Base-by-base conservation (phyloP, 1,140 invertebrate genomes). In the Ips typographus region DNA sequence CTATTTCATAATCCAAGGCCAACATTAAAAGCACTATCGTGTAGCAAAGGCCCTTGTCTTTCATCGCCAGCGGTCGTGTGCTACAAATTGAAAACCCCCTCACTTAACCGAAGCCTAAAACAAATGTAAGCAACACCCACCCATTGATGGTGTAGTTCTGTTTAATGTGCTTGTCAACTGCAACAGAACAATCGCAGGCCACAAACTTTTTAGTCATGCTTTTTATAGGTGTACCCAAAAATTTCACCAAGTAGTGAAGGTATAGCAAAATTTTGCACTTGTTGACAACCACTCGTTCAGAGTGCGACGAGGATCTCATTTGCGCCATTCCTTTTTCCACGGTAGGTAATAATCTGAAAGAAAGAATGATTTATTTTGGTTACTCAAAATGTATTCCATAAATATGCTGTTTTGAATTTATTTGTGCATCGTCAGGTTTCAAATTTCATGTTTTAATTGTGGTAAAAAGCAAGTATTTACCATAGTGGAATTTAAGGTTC, bases 31-130 rank as follows among this genome's bases (percentile, higher is more conserved):
- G 69, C 41, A 86, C 80, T 40, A 86, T 73, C 39, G 80, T 82
- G 51, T 84, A 83, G 37, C 82, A 75, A 2, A 84, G 68, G 38
- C 76, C 80, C 77, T 85, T 85, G 61, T 85, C 83, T 65, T 77
- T 80, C 70, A 84, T 79, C 40, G 70, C 79, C 7, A 76, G 72
- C 37, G 84, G 83, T 8, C 84, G 77, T 61, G 64, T 69, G 73
- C 84, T 85, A 62, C 52, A 81, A 70, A 49, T 49, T 49, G 2
- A 49, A 49, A 49, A 6, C 22, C 6, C 3, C 7, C 7, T 49
- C 22, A 6, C 22, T 49, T 49, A 49, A 49, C 22, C 44, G 3
- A 3, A 2, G 2, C 44, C 2, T 49, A 22, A 22, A 3, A 60
- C 6, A 22, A 22, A 22, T 22, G 22, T 22, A 22, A 22, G 0